Percentiles rank a stretch among this genome's conserved stretches.
Conservation (phyloP, 2,797 vertebrate genomes). For the Antrozous pallidus region DNA sequence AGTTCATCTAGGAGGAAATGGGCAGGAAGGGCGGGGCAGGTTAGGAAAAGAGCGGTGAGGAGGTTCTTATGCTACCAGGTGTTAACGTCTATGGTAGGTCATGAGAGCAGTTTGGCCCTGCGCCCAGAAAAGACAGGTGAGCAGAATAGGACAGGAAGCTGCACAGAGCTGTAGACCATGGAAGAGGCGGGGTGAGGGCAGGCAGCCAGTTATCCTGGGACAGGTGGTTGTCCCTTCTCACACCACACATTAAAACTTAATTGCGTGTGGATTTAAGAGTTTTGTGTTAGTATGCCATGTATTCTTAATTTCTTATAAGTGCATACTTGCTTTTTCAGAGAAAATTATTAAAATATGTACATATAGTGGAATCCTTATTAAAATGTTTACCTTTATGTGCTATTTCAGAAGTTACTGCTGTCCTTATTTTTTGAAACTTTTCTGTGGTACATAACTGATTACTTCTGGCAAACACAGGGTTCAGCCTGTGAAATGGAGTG, state of each 20-base stretch:
- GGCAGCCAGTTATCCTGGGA: background rate
- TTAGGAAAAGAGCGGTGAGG: background rate
- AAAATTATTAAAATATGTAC: background rate
- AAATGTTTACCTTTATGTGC: background rate
- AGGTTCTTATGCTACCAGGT: too few relatives aligned
- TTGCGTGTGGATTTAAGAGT: background rate
- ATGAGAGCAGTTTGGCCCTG: background rate
- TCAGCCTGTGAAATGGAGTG: background rate
- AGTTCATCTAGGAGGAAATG: background rate
- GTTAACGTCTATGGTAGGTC: accelerated
- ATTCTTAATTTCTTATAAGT: background rate
- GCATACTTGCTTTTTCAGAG: background rate
- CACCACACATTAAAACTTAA: background rate
- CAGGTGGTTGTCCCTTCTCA: background rate
- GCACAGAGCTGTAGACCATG: accelerated
- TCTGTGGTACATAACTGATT: background rate
- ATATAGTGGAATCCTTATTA: background rate
- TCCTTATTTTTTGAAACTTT: background rate
- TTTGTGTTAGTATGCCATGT: background rate
- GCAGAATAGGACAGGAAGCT: background rate
- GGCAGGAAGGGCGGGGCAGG: background rate
- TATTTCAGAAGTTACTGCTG: background rate
- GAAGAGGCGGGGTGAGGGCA: background rate
- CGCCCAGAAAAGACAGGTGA: background rate
- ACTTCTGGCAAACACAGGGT: too few relatives aligned